Base-by-base conservation (phyloP, 2,888 invertebrate species). In the Drosophila robusta region DNA sequence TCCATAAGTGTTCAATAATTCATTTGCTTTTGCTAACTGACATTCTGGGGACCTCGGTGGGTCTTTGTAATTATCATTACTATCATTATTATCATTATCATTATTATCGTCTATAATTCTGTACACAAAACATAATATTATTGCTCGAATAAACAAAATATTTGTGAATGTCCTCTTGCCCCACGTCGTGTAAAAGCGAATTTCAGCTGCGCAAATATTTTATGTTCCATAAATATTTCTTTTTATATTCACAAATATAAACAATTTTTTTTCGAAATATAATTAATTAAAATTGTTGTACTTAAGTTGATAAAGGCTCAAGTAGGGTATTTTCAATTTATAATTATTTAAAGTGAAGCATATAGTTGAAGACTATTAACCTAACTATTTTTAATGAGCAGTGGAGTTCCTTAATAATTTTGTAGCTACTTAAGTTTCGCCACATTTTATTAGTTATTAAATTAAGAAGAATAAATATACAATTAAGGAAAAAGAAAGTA, bases 171-270 rank as follows among this genome's bases (percentile, higher is more conserved):
- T 39, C 29, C 12, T 14, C 14, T 14, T 11, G 9, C 36, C 1
- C 9, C 9, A 26, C 24, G 18, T n/a, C 11, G 44, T 44, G 18
- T 22, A n/a, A 12, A 1, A 22, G 22, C 22, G 7, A 11, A 36
- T 32, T 24, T 44, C 66, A 66, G 60, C 47, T 71, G 67, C 44
- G 34, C 22, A 47, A 73, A 73, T 73, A 70, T 38, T 38, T 45
- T 51, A 36, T 16, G 24, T 39, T 14, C 3, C 1, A 26, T 26
- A 39, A 26, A 26, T 39, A 7, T 29, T 8, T 29, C 18, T 8
- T 29, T 8, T 7, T 29, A 9, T 39, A 9, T 18, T 1, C 2
- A 18, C 18, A 18, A 18, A 18, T 16, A 52, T 9, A n/a, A 5
- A n/a, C n/a, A 11, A 18, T 26, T 45, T 16, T 18, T 38, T 22